Evolutionary conservation across 2,113 vertebrate genomes (phyloP).

Genomic region (Microtus montanus): DNA sequence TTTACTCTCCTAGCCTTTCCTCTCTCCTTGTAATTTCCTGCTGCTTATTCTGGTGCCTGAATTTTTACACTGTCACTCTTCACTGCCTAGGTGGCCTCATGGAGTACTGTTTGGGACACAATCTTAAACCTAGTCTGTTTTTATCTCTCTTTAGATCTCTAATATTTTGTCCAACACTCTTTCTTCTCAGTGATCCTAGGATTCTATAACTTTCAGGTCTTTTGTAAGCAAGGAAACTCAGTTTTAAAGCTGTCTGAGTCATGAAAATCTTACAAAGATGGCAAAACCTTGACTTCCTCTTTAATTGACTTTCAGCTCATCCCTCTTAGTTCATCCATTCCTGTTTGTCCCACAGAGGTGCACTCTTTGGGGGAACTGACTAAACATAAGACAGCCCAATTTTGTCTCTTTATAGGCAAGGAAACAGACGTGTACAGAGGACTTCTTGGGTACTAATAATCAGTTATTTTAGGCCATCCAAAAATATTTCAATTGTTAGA

Average conservation of each 20-base stretch:
- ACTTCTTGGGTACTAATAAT: not conserved
- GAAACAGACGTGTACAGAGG: not conserved
- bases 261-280: not conserved
- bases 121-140: not conserved
- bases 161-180: not conserved
- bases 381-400: not conserved
- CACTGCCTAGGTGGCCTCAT: not conserved
- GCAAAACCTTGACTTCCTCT: not conserved
- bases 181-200: not conserved
- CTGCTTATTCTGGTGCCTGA: not conserved
- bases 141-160: not conserved
- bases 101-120: constrained; percentile 7
- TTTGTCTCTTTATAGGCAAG: not conserved
- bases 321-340: not conserved
- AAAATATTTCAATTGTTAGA: not conserved
- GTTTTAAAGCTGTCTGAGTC: not conserved
- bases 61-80: not conserved
- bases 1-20: not conserved
- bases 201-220: not conserved
- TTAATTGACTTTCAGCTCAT: not conserved
- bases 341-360: not conserved
- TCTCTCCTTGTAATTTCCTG: constrained; percentile 28
- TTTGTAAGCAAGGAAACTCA: not conserved
- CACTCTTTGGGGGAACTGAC: not conserved
- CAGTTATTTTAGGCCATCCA: constrained; percentile 2